These are phyloP conservation scores for Osedax frankpressi DNA, from an alignment of 2,888 invertebrate species.

Conservation along the genomic window DNA sequence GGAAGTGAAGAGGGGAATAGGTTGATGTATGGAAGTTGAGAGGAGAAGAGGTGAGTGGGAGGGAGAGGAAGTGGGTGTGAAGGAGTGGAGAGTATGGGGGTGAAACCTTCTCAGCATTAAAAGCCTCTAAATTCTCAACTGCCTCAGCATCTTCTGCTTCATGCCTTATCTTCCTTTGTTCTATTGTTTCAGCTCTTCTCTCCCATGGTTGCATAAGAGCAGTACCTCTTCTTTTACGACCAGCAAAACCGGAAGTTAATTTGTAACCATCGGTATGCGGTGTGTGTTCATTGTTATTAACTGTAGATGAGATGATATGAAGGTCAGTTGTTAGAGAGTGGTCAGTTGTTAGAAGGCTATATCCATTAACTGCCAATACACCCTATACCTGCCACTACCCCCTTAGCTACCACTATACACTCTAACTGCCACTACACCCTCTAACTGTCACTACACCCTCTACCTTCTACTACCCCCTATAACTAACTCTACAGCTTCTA, in stretches of 20 bases:
- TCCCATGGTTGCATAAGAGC: slow-evolving; percentile 41
- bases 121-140: slow-evolving; percentile 30
- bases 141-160: slow-evolving; percentile 33
- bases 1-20: too few relatives aligned
- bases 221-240: slow-evolving; percentile 27
- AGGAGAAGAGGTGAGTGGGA: too few relatives aligned
- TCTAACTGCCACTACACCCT: too few relatives aligned
- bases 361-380: too few relatives aligned
- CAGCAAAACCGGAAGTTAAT: slow-evolving; percentile 13
- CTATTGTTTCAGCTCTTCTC: slow-evolving; percentile 33
- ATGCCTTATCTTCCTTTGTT: slow-evolving; percentile 31
- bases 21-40: too few relatives aligned
- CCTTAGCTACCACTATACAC: too few relatives aligned
- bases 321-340: too few relatives aligned
- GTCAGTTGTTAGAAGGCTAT: too few relatives aligned
- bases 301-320: neutral
- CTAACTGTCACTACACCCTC: too few relatives aligned
- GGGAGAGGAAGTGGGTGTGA: neutral
- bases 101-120: slow-evolving; percentile 33
- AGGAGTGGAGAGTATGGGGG: neutral
- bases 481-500: too few relatives aligned
- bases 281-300: neutral
- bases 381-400: too few relatives aligned
- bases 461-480: too few relatives aligned
- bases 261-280: neutral